A percentile compares a stretch with the other conserved stretches of the same genome.
Evolutionary conservation across 2,113 vertebrate genomes (phyloP).

Genomic region (Bujurquina vittata): DNA sequence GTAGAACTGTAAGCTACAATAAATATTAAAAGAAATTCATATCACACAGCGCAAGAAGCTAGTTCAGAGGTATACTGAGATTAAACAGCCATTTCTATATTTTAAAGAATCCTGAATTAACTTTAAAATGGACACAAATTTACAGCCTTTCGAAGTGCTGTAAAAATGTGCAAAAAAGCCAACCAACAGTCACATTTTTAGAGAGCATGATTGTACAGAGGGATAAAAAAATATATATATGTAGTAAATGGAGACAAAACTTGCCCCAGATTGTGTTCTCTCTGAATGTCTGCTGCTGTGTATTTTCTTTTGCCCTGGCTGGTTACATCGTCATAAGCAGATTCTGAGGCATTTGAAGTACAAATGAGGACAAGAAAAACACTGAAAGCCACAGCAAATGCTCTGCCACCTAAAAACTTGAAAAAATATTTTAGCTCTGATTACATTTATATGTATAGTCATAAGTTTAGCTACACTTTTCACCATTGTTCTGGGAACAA

Average conservation of each 20-base stretch:
- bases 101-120: background rate
- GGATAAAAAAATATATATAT: too few relatives aligned
- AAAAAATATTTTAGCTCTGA: background rate
- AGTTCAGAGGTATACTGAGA: background rate
- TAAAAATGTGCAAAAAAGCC: background rate
- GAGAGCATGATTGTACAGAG: background rate
- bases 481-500: background rate
- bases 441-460: background rate
- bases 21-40: background rate
- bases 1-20: background rate
- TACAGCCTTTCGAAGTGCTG: background rate
- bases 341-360: background rate
- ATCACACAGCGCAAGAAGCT: background rate
- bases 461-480: background rate
- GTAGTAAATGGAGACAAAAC: too few relatives aligned
- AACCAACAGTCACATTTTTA: background rate
- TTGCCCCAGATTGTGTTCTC: too few relatives aligned
- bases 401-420: background rate
- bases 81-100: background rate
- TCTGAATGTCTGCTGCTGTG: background rate
- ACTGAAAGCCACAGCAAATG: background rate
- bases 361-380: background rate
- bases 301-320: background rate
- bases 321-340: background rate
- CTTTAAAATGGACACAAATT: background rate